Evolutionary conservation across 2,113 vertebrate species (phyloP).

Genomic region (Archilochus colubris): DNA sequence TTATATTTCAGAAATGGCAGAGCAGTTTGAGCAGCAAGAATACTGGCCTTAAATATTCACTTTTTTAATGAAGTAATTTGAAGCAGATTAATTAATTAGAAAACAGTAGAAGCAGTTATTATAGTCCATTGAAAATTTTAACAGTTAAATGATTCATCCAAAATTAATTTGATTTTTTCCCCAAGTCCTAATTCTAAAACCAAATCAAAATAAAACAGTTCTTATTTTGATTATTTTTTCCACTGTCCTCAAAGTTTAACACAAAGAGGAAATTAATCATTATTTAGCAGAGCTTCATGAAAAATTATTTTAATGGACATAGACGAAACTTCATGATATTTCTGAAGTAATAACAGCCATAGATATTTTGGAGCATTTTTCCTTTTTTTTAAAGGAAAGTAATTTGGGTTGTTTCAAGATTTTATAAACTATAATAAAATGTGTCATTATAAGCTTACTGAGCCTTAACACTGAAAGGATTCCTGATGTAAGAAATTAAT

Average conservation of each 20-base stretch:
- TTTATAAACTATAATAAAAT: neutral
- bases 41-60: neutral
- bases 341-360: neutral
- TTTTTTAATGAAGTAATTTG: neutral
- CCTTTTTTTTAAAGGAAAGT: neutral
- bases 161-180: neutral
- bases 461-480: neutral
- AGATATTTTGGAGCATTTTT: neutral
- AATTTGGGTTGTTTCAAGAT: neutral
- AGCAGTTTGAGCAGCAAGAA: neutral
- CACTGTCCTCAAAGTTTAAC: neutral
- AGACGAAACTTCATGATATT: neutral
- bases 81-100: neutral
- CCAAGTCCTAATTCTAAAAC: neutral
- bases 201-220: neutral
- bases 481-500: neutral
- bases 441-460: neutral
- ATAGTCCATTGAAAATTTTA: neutral
- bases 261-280: neutral
- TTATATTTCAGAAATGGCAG: neutral
- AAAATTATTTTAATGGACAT: neutral
- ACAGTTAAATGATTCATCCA: neutral
- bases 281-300: neutral
- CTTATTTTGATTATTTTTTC: neutral
- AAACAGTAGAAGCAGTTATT: neutral